phyloP scores from a whole-genome alignment of 2,113 vertebrate species.

The Ascaphus truei region DNA sequence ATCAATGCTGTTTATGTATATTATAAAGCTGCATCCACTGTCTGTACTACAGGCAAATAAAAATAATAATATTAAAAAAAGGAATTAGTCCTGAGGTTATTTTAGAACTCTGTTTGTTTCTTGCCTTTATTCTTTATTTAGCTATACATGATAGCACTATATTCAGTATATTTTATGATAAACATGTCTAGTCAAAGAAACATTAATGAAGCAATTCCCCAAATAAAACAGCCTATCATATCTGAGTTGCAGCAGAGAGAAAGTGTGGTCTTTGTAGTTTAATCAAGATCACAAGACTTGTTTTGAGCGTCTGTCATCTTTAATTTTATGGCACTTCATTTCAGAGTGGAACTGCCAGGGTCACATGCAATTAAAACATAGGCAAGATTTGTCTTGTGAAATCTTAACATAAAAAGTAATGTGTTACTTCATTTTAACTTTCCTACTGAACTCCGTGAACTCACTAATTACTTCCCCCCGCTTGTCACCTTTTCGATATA shows the following conservation, averaged over 20 bases:
- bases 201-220: conserved; percentile 88
- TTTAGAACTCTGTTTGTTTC: conserved; percentile 56
- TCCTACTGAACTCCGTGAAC: conserved; percentile 78
- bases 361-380: conserved; percentile 88
- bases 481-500: conserved; percentile 83
- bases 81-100: conserved; percentile 49
- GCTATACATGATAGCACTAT: conserved; percentile 64
- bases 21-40: neutral
- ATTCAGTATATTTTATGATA: conserved; percentile 78
- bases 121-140: conserved; percentile 65
- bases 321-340: conserved; percentile 84
- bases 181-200: conserved; percentile 91
- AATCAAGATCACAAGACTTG: conserved; percentile 85
- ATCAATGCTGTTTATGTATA: too few relatives aligned
- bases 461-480: conserved; percentile 83
- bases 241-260: conserved; percentile 78
- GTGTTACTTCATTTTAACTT: conserved; percentile 84
- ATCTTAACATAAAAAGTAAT: conserved; percentile 84
- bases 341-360: conserved; percentile 77
- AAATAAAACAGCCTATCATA: conserved; percentile 85
- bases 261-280: conserved; percentile 83
- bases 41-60: neutral
- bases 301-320: conserved; percentile 83
- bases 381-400: conserved; percentile 81
- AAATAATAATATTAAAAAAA: conserved; percentile 42